Percentiles rank a stretch among this genome's conserved stretches.
phyloP scores from a whole-genome alignment of 1,140 invertebrate species.

The Pseudomyrmex gracilis region DNA sequence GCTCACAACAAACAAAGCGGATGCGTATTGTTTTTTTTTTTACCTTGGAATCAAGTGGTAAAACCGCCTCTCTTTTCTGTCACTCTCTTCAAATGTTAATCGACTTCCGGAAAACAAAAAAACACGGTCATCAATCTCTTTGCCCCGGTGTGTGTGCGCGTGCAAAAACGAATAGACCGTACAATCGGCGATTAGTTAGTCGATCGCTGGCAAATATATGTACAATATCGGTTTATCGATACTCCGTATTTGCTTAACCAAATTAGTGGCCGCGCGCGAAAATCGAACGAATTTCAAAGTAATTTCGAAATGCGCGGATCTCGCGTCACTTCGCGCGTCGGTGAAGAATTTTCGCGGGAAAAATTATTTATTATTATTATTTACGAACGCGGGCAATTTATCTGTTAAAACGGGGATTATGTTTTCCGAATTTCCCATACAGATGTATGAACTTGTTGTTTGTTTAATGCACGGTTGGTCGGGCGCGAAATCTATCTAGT shows the following conservation, averaged over 20 bases:
- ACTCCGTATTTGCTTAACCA: conserved; percentile 46
- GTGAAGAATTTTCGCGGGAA: conserved; percentile 29
- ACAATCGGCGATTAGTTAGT: conserved; percentile 30
- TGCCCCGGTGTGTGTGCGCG: conserved; percentile 2
- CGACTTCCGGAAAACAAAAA: conserved; percentile 44
- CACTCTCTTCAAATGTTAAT: conserved; percentile 56
- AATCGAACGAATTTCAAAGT: conserved; percentile 54
- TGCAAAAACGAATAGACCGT: conserved; percentile 22
- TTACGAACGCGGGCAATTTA: neutral
- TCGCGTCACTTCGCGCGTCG: neutral
- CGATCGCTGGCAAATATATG: conserved; percentile 46
- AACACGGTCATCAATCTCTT: conserved; percentile 38
- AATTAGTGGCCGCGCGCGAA: conserved; percentile 44
- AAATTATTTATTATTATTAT: conserved; percentile 30
- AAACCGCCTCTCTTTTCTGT: neutral
- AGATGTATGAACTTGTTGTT: neutral
- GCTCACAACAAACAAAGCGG: neutral
- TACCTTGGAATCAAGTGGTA: neutral
- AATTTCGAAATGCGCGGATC: neutral
- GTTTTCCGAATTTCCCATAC: neutral
- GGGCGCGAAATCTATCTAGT: neutral
- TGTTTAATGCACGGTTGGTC: neutral
- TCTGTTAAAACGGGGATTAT: conserved; percentile 13
- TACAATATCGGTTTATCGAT: conserved; percentile 42
- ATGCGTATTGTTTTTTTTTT: neutral